Conservation (phyloP, 2,113 vertebrate species). For the Tenrec ecaudatus region DNA sequence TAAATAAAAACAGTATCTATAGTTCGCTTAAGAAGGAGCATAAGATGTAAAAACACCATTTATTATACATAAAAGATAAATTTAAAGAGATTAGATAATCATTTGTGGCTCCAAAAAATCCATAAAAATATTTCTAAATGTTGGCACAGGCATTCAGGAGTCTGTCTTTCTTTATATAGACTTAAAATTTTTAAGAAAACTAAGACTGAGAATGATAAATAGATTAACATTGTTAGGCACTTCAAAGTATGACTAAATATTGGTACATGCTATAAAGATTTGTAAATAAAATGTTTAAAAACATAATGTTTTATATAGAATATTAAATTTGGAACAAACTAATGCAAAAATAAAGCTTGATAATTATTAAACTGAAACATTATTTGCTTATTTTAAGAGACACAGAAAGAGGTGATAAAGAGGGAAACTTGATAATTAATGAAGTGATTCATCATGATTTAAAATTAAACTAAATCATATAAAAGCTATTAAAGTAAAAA, state of each 20-base stretch:
- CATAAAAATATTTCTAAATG: background rate
- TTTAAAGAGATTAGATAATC: background rate
- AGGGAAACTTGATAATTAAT: slow-evolving; percentile 58
- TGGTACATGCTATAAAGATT: too few relatives aligned
- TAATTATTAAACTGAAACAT: slow-evolving; percentile 46
- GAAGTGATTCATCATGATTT: slow-evolving; percentile 63
- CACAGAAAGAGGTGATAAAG: slow-evolving; percentile 29
- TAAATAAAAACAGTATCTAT: background rate
- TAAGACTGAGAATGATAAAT: background rate
- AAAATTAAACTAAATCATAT: slow-evolving; percentile 64
- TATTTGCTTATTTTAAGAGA: slow-evolving; percentile 47
- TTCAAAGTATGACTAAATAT: background rate
- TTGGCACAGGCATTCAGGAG: background rate
- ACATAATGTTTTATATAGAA: background rate
- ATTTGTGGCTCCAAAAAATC: background rate
- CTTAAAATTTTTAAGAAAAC: slow-evolving; percentile 23
- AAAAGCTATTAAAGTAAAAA: slow-evolving; percentile 71
- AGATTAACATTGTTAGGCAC: background rate
- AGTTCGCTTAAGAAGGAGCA: background rate
- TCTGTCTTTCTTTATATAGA: background rate
- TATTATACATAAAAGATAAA: background rate
- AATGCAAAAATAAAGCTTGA: slow-evolving; percentile 41
- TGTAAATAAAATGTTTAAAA: too few relatives aligned
- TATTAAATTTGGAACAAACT: slow-evolving; percentile 26
- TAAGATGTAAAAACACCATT: background rate